These are phyloP conservation scores for Synanthedon vespiformis DNA, from an alignment of 2,888 invertebrate genomes.

Conservation along the genomic window DNA sequence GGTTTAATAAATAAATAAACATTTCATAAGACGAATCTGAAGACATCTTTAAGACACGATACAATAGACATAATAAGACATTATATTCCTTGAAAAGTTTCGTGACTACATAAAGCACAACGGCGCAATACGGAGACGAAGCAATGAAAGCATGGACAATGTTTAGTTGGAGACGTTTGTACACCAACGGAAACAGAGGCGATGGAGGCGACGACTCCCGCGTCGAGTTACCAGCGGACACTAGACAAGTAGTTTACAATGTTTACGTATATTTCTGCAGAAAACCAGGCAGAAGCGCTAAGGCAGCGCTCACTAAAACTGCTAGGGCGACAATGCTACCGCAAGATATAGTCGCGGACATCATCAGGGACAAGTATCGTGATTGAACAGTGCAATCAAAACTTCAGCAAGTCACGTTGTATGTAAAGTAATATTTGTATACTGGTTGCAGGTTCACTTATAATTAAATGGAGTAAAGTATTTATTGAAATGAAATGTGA, in stretches of 20 bases:
- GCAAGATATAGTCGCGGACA: slow-evolving; percentile 56
- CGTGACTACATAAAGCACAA: slow-evolving; percentile 21
- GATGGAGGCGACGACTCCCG: slow-evolving; percentile 41
- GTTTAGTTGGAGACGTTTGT: slow-evolving; percentile 63
- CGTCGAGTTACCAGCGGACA: slow-evolving; percentile 55
- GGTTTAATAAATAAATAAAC: neutral
- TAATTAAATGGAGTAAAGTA: too few relatives aligned
- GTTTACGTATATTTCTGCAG: slow-evolving; percentile 60
- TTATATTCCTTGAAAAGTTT: too few relatives aligned
- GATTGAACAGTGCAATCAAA: slow-evolving; percentile 11
- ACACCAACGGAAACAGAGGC: slow-evolving; percentile 34
- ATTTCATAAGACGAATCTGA: too few relatives aligned
- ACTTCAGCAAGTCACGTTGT: neutral
- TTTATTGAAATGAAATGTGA: too few relatives aligned
- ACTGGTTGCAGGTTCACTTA: too few relatives aligned
- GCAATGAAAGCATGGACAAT: slow-evolving; percentile 68
- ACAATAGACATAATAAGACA: too few relatives aligned
- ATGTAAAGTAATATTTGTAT: neutral
- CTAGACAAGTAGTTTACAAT: slow-evolving; percentile 58
- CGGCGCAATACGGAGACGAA: slow-evolving; percentile 65
- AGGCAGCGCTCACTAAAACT: slow-evolving; percentile 49
- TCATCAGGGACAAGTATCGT: slow-evolving; percentile 52
- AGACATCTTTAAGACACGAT: too few relatives aligned
- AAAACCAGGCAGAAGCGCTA: slow-evolving; percentile 50
- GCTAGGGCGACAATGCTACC: slow-evolving; percentile 61